Evolutionary conservation across 2,113 vertebrate genomes (phyloP).

Genomic region (Mustelus asterias): DNA sequence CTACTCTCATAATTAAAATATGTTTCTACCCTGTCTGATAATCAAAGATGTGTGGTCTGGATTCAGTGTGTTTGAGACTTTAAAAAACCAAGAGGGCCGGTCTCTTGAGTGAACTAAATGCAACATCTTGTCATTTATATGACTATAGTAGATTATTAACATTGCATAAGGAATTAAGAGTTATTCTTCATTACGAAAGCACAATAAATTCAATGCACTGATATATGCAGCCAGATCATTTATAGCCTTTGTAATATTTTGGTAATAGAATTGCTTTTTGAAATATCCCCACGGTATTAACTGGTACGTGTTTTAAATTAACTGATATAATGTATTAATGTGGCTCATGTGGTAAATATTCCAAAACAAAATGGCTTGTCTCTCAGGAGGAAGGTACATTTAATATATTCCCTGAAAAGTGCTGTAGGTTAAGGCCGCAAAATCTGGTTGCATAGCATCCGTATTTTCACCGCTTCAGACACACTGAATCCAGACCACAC

Average conservation of each 20-base stretch:
- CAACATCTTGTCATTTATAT: not conserved
- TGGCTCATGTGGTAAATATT: not conserved
- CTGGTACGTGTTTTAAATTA: not conserved
- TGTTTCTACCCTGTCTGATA: not conserved
- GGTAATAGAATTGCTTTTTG: not conserved
- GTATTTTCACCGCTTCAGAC: too few relatives aligned
- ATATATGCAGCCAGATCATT: not conserved
- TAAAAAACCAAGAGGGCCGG: not conserved
- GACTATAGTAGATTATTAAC: not conserved
- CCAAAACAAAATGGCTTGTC: not conserved
- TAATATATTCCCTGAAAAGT: not conserved
- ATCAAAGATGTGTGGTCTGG: too few relatives aligned
- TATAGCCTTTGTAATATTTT: not conserved
- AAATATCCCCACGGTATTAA: not conserved
- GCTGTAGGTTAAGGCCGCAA: not conserved
- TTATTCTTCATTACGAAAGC: not conserved
- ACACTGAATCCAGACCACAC: not conserved
- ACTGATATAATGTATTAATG: not conserved
- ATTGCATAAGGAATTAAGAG: not conserved
- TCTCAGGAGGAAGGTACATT: not conserved
- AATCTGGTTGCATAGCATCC: too few relatives aligned
- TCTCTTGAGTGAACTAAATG: not conserved
- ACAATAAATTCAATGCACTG: not conserved
- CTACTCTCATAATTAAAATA: not conserved
- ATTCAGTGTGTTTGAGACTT: not conserved